A percentile compares a stretch with the other conserved stretches of the same genome.
Evolutionary conservation across 2,888 invertebrate genomes (phyloP).

Genomic region (Diaprepes abbreviatus): DNA sequence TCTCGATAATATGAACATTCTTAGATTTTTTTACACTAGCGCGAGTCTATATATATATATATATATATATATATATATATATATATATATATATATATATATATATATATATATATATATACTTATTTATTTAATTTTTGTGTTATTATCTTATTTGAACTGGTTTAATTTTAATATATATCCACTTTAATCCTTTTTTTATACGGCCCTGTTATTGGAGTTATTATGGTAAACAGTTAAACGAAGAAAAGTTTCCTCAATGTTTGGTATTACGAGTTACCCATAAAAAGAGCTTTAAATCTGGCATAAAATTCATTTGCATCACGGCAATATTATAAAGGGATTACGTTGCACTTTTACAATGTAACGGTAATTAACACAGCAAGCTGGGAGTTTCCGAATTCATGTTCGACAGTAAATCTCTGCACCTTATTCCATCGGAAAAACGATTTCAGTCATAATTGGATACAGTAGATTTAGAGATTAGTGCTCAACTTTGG

Average conservation of each 20-base stretch:
- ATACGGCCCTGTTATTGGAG: too few relatives aligned
- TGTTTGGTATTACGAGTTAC: slow-evolving; percentile 18
- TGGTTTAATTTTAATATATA: too few relatives aligned
- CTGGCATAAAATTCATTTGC: slow-evolving; percentile 36
- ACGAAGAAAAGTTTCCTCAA: slow-evolving; percentile 7
- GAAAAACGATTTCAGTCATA: slow-evolving; percentile 52
- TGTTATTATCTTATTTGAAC: too few relatives aligned
- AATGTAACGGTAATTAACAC: slow-evolving; percentile 46
- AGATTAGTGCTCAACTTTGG: slow-evolving; percentile 59
- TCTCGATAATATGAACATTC: too few relatives aligned
- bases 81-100: too few relatives aligned
- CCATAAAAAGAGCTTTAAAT: slow-evolving; percentile 25
- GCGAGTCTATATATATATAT: too few relatives aligned
- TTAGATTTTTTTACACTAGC: too few relatives aligned
- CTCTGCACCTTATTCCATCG: slow-evolving; percentile 51
- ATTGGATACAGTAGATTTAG: slow-evolving; percentile 53
- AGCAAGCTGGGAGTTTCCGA: slow-evolving; percentile 32
- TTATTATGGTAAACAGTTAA: slow-evolving; percentile 3
- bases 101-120: too few relatives aligned
- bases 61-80: too few relatives aligned
- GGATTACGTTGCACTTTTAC: slow-evolving; percentile 47
- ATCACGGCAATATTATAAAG: slow-evolving; percentile 27
- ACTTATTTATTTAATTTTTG: too few relatives aligned
- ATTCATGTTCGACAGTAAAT: slow-evolving; percentile 46
- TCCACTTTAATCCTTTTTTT: too few relatives aligned